Percentiles rank a stretch among this genome's conserved stretches.
phyloP scores from a whole-genome alignment of 2,888 invertebrate species.

The Nephrotoma guestfalica region DNA sequence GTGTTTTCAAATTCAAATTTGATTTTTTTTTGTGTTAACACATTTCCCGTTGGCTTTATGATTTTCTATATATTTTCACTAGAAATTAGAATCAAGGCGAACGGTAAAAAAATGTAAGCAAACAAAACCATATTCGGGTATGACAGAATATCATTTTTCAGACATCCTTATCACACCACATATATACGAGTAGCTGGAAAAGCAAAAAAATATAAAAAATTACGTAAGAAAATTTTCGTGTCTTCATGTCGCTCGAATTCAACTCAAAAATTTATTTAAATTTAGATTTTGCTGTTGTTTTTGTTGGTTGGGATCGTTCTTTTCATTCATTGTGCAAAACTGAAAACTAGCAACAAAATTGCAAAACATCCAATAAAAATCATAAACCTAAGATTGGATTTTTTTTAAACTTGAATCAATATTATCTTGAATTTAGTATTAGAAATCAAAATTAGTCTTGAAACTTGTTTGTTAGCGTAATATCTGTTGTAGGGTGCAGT shows the following conservation, averaged over 20 bases:
- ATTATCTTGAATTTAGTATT: no score
- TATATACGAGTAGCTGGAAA: neutral
- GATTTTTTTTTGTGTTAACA: neutral
- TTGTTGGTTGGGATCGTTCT: neutral
- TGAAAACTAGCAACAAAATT: neutral
- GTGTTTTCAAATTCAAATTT: neutral
- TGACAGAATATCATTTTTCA: neutral
- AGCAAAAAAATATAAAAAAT: no score
- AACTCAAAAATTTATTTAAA: neutral
- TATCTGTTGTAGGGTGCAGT: no score
- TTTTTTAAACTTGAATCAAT: neutral
- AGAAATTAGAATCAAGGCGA: neutral
- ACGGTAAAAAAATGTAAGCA: neutral
- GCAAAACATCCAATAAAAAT: neutral
- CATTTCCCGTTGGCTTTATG: neutral
- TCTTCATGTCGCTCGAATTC: neutral
- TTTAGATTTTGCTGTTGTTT: neutral
- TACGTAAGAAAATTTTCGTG: neutral
- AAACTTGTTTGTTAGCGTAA: no score
- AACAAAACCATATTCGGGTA: neutral
- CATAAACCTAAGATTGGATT: neutral
- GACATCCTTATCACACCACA: neutral
- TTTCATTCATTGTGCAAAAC: neutral
- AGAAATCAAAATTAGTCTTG: no score
- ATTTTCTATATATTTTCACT: neutral